These are phyloP conservation scores for Heterodera schachtii DNA, from an alignment of 1,140 invertebrate genomes.

Conservation along the genomic window DNA sequence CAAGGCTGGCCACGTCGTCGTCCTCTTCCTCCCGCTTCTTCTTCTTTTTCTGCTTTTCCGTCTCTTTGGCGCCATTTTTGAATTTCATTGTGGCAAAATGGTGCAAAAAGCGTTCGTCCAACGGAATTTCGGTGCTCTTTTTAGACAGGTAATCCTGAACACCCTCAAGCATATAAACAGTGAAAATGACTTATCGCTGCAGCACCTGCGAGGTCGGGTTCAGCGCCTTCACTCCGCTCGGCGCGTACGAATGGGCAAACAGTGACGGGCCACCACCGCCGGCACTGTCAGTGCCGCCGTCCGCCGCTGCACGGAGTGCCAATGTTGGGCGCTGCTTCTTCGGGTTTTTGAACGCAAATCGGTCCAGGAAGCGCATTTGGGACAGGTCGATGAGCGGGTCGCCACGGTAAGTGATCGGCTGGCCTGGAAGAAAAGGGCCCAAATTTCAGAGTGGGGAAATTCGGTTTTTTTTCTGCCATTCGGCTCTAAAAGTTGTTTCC, in stretches of 20 bases:
- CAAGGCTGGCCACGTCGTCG: slow-evolving; percentile 79
- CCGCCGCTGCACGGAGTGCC: neutral
- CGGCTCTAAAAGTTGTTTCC: too few relatives aligned
- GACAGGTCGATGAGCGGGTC: slow-evolving; percentile 90
- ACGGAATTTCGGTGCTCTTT: slow-evolving; percentile 75
- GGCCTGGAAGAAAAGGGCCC: slow-evolving; percentile 55
- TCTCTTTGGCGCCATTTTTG: neutral
- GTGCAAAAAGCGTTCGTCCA: slow-evolving; percentile 81
- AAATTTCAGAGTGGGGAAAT: neutral
- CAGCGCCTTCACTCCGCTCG: slow-evolving; percentile 29
- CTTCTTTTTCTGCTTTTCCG: slow-evolving; percentile 32
- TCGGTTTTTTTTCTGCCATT: too few relatives aligned
- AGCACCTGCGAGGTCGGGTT: slow-evolving; percentile 50
- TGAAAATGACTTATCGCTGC: neutral
- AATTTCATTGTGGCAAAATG: slow-evolving; percentile 57
- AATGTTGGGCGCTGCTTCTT: slow-evolving; percentile 72
- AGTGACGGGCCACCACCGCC: neutral
- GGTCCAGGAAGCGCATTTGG: slow-evolving; percentile 83
- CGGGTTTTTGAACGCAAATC: slow-evolving; percentile 94
- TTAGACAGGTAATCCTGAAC: slow-evolving; percentile 73
- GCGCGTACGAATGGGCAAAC: slow-evolving; percentile 40
- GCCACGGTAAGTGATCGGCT: slow-evolving; percentile 77
- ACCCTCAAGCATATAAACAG: neutral
- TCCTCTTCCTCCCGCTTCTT: slow-evolving; percentile 67
- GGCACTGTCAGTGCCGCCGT: neutral